phyloP scores from a whole-genome alignment of 2,888 invertebrate species.

The Oeneis ivallda region DNA sequence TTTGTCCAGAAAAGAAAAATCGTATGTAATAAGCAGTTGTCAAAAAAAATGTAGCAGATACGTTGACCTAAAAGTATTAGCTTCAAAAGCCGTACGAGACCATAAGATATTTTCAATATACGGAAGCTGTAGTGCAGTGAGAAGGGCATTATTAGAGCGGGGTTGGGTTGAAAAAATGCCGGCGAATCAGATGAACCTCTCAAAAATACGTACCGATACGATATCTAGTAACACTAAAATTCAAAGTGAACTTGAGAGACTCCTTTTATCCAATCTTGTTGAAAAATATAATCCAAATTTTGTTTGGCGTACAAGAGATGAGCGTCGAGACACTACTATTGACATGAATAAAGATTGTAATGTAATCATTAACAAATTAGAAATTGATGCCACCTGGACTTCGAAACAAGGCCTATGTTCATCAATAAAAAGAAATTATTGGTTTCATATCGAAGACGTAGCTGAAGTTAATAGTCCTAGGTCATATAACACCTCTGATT shows the following conservation, averaged over 20 bases:
- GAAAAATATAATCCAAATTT: constrained; percentile 64
- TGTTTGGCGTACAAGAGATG: constrained; percentile 63
- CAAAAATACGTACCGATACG: constrained; percentile 58
- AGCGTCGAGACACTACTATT: constrained; percentile 46
- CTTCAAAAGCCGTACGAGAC: constrained; percentile 71
- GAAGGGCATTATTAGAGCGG: constrained; percentile 81
- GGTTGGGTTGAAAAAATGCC: constrained; percentile 89
- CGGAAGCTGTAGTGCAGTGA: constrained; percentile 76
- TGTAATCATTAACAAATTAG: constrained; percentile 65
- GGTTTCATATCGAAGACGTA: constrained; percentile 83
- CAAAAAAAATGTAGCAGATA: constrained; percentile 57
- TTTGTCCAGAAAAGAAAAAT: constrained; percentile 59
- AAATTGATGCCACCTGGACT: constrained; percentile 65
- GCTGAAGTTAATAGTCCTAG: constrained; percentile 87
- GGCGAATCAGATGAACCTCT: constrained; percentile 60
- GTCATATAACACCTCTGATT: constrained; percentile 84
- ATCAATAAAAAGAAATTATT: constrained; percentile 82
- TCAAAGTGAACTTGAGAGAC: constrained; percentile 60
- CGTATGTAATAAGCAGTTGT: constrained; percentile 61
- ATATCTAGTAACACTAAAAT: constrained; percentile 52
- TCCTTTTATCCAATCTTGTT: constrained; percentile 69
- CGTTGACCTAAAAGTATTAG: constrained; percentile 64
- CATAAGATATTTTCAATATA: constrained; percentile 80
- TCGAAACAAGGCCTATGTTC: constrained; percentile 77
- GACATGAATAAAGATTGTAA: constrained; percentile 54